Conservation (phyloP, 37 sponge, comb jelly and placozoan species). For the Halisarca cf. caerulea region DNA sequence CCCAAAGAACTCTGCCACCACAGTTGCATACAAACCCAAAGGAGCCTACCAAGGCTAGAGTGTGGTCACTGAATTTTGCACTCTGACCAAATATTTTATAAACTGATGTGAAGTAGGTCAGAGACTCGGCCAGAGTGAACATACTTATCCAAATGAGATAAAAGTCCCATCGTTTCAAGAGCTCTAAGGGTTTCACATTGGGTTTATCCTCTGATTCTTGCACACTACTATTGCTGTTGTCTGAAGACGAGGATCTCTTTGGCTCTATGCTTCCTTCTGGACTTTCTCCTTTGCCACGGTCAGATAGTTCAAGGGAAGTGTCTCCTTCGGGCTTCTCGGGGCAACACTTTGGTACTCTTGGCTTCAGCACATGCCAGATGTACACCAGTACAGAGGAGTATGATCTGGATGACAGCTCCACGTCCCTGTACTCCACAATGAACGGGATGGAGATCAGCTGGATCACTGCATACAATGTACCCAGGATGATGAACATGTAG, state of each 20-base stretch:
- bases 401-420: background rate
- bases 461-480: background rate
- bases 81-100: conserved; percentile 70
- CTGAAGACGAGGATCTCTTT: background rate
- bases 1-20: conserved; percentile 75
- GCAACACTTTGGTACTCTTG: background rate
- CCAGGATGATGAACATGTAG: conserved; percentile 12
- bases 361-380: background rate
- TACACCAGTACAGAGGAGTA: background rate
- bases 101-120: conserved; percentile 51
- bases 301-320: background rate
- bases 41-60: conserved; percentile 65
- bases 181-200: conserved; percentile 55
- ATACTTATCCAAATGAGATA: conserved; percentile 85
- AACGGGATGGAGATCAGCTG: background rate
- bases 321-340: background rate
- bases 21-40: conserved; percentile 66
- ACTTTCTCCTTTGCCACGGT: too few species aligned
- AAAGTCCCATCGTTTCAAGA: conserved; percentile 68
- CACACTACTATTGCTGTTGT: background rate
- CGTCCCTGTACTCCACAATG: background rate
- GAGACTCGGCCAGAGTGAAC: conserved; percentile 46
- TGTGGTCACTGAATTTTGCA: conserved; percentile 60
- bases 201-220: background rate
- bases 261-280: too few species aligned